Evolutionary conservation across 2,113 vertebrate genomes (phyloP).

Genomic region (Forbesichthys papilliferus): DNA sequence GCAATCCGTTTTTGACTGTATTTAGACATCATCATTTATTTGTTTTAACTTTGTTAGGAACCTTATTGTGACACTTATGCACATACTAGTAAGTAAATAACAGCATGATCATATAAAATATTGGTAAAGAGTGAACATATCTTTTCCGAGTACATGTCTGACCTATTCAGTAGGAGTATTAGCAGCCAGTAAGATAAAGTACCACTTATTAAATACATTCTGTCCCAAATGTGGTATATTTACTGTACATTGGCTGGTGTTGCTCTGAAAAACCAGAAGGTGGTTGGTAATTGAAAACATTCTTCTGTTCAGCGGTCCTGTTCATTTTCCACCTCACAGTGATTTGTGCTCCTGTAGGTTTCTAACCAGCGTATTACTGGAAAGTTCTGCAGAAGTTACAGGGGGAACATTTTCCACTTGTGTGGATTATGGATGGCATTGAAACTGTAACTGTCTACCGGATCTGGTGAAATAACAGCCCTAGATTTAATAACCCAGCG

Average conservation of each 20-base stretch:
- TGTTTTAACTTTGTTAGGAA: too few species aligned
- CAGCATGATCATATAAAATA: too few species aligned
- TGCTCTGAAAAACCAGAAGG: constrained; percentile 11
- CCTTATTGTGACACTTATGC: too few species aligned
- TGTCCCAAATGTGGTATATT: too few species aligned
- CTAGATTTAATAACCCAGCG: constrained; percentile 30
- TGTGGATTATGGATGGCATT: constrained; percentile 40
- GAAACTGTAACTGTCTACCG: constrained; percentile 49
- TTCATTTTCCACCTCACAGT: constrained; percentile 51
- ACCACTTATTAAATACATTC: too few species aligned
- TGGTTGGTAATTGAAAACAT: constrained; percentile 24
- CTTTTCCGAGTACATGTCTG: too few species aligned
- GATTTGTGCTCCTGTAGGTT: constrained; percentile 47
- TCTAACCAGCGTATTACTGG: constrained; percentile 41
- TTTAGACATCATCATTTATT: too few species aligned
- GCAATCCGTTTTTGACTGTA: too few species aligned
- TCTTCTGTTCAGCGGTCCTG: constrained; percentile 32
- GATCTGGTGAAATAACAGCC: constrained; percentile 37
- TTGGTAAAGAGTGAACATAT: too few species aligned
- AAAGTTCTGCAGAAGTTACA: constrained; percentile 46
- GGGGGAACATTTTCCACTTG: constrained; percentile 38
- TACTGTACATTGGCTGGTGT: constrained; percentile 3
- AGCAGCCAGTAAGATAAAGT: too few species aligned
- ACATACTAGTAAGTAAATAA: too few species aligned
- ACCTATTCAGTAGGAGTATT: too few species aligned